Percentiles rank a stretch among this genome's conserved stretches.
Conservation (phyloP, 2,113 vertebrate genomes). For the Lepus americanus region DNA sequence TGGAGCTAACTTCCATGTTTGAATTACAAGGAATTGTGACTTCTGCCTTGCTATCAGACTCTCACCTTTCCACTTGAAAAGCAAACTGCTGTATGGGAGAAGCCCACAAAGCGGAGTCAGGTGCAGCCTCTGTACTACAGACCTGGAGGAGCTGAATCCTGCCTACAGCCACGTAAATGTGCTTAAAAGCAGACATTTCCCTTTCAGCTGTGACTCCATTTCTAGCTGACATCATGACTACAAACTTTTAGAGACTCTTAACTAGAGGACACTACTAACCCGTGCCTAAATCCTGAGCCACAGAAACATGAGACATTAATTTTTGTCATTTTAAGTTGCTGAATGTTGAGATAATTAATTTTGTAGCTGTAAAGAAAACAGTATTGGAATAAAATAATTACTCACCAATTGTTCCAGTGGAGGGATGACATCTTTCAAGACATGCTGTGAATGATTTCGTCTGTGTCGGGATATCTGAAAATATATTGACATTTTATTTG, state of each 20-base stretch:
- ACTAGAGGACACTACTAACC: neutral
- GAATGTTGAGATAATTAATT: neutral
- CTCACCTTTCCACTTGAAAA: neutral
- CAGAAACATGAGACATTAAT: neutral
- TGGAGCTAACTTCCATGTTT: neutral
- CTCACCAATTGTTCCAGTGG: conserved; percentile 88
- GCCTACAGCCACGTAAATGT: neutral
- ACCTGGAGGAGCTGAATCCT: neutral
- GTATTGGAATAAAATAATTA: neutral
- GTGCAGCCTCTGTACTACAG: neutral
- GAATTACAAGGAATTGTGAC: neutral
- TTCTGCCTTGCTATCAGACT: neutral
- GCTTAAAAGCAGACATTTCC: neutral
- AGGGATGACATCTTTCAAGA: conserved; percentile 85
- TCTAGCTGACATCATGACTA: neutral
- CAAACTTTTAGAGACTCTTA: neutral
- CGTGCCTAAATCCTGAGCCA: neutral
- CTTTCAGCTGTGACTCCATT: neutral
- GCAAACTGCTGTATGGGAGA: neutral
- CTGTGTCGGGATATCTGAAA: conserved; percentile 92
- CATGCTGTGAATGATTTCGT: conserved; percentile 96
- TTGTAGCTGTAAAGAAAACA: neutral
- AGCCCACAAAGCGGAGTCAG: neutral
- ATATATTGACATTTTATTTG: conserved; percentile 62
- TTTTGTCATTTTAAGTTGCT: neutral